Conservation (phyloP, 2,797 vertebrate genomes). For the Ptychobarbus kaznakovi region DNA sequence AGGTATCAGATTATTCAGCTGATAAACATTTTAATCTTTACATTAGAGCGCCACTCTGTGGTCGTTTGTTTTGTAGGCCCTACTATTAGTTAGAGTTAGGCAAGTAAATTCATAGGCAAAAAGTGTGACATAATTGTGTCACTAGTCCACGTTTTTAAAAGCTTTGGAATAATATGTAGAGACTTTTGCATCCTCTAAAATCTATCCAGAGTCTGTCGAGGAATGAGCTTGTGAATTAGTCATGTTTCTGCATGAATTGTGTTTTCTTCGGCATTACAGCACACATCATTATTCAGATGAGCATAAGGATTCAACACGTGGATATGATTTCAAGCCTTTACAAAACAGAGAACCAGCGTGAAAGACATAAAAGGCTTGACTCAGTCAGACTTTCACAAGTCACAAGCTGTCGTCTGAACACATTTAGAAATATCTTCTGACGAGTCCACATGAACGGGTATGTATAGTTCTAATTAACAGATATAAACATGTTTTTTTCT, state of each 20-base stretch:
- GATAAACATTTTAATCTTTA: background rate
- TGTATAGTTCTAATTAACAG: background rate
- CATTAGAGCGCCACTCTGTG: slow-evolving; percentile 24
- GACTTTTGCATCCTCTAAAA: background rate
- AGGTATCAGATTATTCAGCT: background rate
- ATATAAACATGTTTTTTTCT: background rate
- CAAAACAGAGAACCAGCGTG: background rate
- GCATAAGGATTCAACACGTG: slow-evolving; percentile 71
- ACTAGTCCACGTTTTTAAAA: background rate
- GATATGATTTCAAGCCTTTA: slow-evolving; percentile 72
- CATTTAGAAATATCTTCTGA: slow-evolving; percentile 23
- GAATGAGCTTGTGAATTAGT: slow-evolving; percentile 21
- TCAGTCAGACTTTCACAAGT: background rate
- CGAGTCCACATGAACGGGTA: slow-evolving; percentile 72
- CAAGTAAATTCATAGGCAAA: background rate
- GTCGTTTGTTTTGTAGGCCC: background rate
- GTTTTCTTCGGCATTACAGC: slow-evolving; percentile 32
- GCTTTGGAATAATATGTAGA: background rate
- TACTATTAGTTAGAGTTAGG: no score
- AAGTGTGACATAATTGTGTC: background rate
- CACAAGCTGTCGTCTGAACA: slow-evolving; percentile 17
- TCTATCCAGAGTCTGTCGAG: background rate
- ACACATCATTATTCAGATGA: slow-evolving; percentile 53
- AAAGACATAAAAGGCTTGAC: slow-evolving; percentile 26
- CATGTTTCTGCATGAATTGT: slow-evolving; percentile 43